Evolutionary conservation across 2,797 vertebrate genomes (phyloP).

Genomic region (Phalanger gymnotis): DNA sequence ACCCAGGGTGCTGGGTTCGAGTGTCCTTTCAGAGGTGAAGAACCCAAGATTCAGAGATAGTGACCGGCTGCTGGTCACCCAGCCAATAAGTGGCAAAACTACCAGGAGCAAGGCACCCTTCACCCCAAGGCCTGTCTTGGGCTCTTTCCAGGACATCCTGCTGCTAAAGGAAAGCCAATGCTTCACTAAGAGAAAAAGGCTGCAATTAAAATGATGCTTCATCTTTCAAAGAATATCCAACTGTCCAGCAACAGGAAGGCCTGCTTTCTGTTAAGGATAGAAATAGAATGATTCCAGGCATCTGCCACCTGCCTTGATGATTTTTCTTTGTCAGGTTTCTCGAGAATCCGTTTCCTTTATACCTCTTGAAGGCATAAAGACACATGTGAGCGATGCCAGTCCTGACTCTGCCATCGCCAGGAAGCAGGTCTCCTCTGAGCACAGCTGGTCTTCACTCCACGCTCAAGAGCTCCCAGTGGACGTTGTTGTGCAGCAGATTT

Average conservation of each 20-base stretch:
- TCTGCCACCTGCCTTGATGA: slow-evolving; percentile 65
- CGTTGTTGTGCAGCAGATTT: slow-evolving; percentile 64
- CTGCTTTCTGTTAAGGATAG: slow-evolving; percentile 79
- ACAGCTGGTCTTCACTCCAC: slow-evolving; percentile 29
- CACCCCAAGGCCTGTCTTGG: neutral
- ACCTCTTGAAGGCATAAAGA: slow-evolving; percentile 65
- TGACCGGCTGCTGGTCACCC: neutral
- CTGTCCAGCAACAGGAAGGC: slow-evolving; percentile 64
- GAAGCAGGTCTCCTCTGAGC: slow-evolving; percentile 34
- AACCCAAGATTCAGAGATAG: neutral
- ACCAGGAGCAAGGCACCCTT: neutral
- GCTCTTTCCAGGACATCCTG: neutral
- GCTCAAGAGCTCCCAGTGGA: slow-evolving; percentile 37
- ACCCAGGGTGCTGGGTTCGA: neutral
- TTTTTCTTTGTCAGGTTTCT: slow-evolving; percentile 70
- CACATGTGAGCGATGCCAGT: neutral
- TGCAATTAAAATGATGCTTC: neutral
- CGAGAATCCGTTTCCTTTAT: slow-evolving; percentile 72
- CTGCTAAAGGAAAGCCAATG: neutral
- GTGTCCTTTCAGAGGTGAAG: neutral
- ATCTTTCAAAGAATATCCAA: neutral
- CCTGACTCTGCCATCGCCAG: slow-evolving; percentile 45
- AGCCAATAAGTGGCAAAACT: neutral
- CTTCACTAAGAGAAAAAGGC: neutral
- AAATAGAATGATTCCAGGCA: slow-evolving; percentile 77